These are phyloP conservation scores for Athetis lepigone DNA, from an alignment of 2,888 invertebrate genomes.

Conservation along the genomic window DNA sequence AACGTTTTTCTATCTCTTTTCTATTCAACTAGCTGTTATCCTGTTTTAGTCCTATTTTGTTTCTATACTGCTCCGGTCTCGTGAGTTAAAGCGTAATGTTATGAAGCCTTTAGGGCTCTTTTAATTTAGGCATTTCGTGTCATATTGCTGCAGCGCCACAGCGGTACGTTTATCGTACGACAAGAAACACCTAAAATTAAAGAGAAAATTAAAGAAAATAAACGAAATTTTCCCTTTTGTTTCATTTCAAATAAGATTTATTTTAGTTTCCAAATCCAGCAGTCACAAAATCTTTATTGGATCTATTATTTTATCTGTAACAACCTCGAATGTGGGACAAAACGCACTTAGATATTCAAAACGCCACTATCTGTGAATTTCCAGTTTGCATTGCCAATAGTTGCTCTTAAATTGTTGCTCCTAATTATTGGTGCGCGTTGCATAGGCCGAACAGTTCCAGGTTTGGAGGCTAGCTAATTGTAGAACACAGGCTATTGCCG, in stretches of 20 bases:
- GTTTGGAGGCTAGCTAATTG: slow-evolving; percentile 81
- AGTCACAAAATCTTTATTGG: background rate
- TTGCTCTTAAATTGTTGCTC: slow-evolving; percentile 45
- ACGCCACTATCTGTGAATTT: slow-evolving; percentile 26
- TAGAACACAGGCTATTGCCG: slow-evolving; percentile 84
- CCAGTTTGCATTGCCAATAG: slow-evolving; percentile 36
- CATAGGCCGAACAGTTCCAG: slow-evolving; percentile 56
- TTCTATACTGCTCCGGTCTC: too few species aligned
- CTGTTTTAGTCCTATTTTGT: too few species aligned
- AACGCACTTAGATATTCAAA: slow-evolving; percentile 13
- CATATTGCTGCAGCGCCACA: too few species aligned
- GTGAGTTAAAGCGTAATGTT: too few species aligned
- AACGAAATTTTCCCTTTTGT: too few species aligned
- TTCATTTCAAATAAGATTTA: too few species aligned
- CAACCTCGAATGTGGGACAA: background rate
- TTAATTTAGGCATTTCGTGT: too few species aligned
- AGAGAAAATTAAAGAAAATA: too few species aligned
- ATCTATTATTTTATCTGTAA: background rate
- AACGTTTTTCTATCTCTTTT: background rate
- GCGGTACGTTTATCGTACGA: too few species aligned
- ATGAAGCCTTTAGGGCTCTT: too few species aligned
- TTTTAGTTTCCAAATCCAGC: too few species aligned
- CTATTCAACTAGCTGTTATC: background rate
- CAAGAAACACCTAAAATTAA: too few species aligned
- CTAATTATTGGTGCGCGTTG: slow-evolving; percentile 54